phyloP scores from a whole-genome alignment of 1,140 invertebrate genomes.

The Drosophila serrata region DNA sequence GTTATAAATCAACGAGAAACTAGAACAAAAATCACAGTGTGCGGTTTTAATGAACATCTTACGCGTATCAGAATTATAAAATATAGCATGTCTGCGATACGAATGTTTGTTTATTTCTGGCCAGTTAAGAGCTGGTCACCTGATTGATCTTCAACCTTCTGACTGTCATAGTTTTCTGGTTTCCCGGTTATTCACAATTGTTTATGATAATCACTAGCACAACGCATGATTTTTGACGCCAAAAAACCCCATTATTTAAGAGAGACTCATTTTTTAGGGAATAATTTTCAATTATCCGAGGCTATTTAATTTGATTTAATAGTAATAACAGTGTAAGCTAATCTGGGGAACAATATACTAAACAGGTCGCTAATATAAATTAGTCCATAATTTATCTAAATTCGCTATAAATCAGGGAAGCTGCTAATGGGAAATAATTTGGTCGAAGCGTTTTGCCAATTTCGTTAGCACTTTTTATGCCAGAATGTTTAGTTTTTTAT shows the following conservation, averaged over 20 bases:
- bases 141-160: slow-evolving; percentile 38
- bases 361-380: slow-evolving; percentile 40
- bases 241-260: not conserved
- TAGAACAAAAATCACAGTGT: slow-evolving; percentile 22
- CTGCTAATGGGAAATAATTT: slow-evolving; percentile 30
- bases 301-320: slow-evolving; percentile 22
- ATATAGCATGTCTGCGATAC: slow-evolving; percentile 18
- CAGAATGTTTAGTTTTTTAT: slow-evolving; percentile 9
- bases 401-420: slow-evolving; percentile 16
- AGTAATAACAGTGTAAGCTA: slow-evolving; percentile 15
- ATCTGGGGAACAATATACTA: slow-evolving; percentile 11
- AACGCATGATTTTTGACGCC: slow-evolving; percentile 16
- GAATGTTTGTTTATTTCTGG: slow-evolving; percentile 27
- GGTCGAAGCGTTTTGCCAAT: slow-evolving; percentile 10
- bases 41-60: slow-evolving; percentile 5
- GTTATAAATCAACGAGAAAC: not conserved
- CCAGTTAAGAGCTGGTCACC: slow-evolving; percentile 30
- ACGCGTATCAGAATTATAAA: not conserved
- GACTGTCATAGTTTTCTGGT: slow-evolving; percentile 17
- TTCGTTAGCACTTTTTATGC: slow-evolving; percentile 22
- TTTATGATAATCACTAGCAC: slow-evolving; percentile 1
- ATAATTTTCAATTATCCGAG: slow-evolving; percentile 24
- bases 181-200: slow-evolving; percentile 22
- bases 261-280: not conserved
- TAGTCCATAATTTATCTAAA: slow-evolving; percentile 27